Evolutionary conservation across 1,140 invertebrate species (phyloP), one percentile per base, ranked within the genome.

Genomic region (Drosophila biarmipes): DNA sequence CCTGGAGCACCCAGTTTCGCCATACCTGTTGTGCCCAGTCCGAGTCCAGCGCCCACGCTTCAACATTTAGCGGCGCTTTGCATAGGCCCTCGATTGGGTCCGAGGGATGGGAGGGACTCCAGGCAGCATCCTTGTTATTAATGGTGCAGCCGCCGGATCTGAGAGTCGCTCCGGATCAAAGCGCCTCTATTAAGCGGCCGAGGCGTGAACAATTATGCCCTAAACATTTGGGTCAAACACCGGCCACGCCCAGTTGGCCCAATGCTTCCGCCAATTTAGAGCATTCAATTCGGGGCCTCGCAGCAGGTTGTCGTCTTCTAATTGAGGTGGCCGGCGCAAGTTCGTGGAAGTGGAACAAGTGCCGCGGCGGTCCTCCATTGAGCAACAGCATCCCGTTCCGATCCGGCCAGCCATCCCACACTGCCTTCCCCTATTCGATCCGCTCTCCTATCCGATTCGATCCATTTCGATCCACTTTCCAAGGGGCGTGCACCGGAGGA

Each of bases 121-220:
- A 31, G 43, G 57, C 40, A 62, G 72, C 48, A 45, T 29, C 15
- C 24, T 7, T 12, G 19, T 31, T 51, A 73, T 73, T 73, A 73
- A 74, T 74, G 51, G 53, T 45, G 24, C 37, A 24, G 46, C 64
- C 64, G 67, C 64, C 64, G 67, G 68, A 73, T 64, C 58, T 34
- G 2, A 11, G 31, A 29, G 51, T 31, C 68, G 72, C 57, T 15
- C 29, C 24, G 38, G 45, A 81, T 86, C 82, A 86, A 86, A 86
- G 78, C 63, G 48, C 7, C 53, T 64, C 59, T 46, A 85, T 77
- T 80, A 63, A 37, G 56, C 68, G 73, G 56, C 71, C 84, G 42
- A 87, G 82, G 82, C 82, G 82, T 87, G 82, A 87, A 87, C 84
- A 87, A 87, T 87, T 87, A 89, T 76, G 69, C 42, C 61, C 82